A percentile compares a stretch with the other conserved stretches of the same genome.
Evolutionary conservation across 2,113 vertebrate species (phyloP).

Genomic region (Myiopsitta monachus): DNA sequence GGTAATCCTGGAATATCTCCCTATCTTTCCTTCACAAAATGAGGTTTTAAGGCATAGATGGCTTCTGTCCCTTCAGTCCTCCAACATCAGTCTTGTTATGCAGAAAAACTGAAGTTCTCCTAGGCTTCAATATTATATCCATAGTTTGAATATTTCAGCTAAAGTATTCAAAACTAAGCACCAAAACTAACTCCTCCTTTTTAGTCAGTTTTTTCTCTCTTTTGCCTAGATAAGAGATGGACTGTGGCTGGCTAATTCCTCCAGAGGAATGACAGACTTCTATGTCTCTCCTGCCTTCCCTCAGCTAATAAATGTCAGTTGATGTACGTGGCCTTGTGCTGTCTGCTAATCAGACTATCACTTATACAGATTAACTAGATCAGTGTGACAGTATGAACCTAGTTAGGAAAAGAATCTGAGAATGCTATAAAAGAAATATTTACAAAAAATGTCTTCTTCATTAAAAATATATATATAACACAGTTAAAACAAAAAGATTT

Average conservation of each 20-base stretch:
- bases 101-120: not conserved
- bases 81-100: not conserved
- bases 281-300: not conserved
- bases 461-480: not conserved
- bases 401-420: not conserved
- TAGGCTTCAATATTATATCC: not conserved
- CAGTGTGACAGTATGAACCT: not conserved
- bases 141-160: not conserved
- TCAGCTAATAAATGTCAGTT: constrained; percentile 25
- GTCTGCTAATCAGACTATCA: constrained; percentile 31
- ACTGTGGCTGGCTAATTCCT: not conserved
- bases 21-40: no score
- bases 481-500: rapidly evolving
- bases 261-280: not conserved
- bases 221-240: not conserved
- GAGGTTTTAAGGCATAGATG: not conserved
- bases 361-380: not conserved
- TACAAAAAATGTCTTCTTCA: not conserved
- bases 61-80: not conserved
- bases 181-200: not conserved
- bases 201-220: not conserved
- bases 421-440: not conserved
- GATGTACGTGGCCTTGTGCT: not conserved
- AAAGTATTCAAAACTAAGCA: not conserved
- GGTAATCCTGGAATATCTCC: not conserved